Base-by-base conservation (phyloP, 2,113 vertebrate genomes). In the Anolis sagrei region DNA sequence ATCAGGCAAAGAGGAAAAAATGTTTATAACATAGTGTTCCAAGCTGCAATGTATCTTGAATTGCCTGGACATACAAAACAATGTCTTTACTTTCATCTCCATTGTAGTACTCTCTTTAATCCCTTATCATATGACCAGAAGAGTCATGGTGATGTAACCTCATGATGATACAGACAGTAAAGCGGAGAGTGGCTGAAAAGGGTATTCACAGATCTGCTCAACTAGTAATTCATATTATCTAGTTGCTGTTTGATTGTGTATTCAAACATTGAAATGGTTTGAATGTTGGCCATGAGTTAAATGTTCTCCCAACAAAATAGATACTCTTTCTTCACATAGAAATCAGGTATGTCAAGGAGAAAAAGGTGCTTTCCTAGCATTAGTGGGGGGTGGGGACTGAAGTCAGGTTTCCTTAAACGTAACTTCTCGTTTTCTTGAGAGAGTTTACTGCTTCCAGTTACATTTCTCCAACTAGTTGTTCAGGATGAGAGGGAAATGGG, bases 381-480 rank as follows among this genome's bases (percentile, higher is more conserved):
- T 44, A 44, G 74, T 44, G 44, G 27, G 16, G 34, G n/a, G 18
- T 44, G 21, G 36, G 11, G 7, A 72, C 49, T 25, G 36, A 70
- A 16, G n/a, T n/a, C n/a, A n/a, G n/a, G n/a, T 39, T 25, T 76
- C 29, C 32, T 79, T 5, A 81, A 68, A 62, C 44, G 49, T 54
- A 72, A 32, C 84, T 91, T 85, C 51, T 39, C 82, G 21, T 81
- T 79, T 90, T 69, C 77, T 39, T 80, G 73, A 29, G 4, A 72
- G 84, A 61, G 5, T 84, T 54, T 16, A 82, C 80, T 19, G 2
- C 79, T 88, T 79, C 61, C 61, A 34, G 75, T 29, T 9, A 27
- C 77, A 82, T 72, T 77, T 91, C 0, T 0, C 64, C 79, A 87
- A 85, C 23, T 54, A 88, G 80, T 61, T 64, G 84, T 66, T 87